Base-by-base conservation (phyloP, 2,888 invertebrate species). In the Glaucopsyche alexis region DNA sequence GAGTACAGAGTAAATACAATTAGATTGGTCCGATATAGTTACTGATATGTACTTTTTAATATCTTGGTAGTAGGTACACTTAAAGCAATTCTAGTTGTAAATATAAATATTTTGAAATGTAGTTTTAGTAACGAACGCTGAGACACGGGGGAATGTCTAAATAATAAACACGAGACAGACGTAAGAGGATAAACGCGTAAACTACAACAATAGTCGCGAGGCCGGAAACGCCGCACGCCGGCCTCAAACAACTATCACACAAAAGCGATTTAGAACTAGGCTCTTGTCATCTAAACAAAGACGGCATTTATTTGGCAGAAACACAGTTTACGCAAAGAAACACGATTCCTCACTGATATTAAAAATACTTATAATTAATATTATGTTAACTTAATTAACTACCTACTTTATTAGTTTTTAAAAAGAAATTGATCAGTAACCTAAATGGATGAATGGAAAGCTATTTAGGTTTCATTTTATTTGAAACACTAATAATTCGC, bases 221-320 rank as follows among this genome's bases (percentile, higher is more conserved):
- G 76, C 89, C 89, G 91, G 91, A 91, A 91, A 90, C 87, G 83
- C 29, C 29, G 29, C 29, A 4, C 29, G 29, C 90, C 87, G 80
- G 77, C 82, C 82, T 80, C 75, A 80, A 80, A 83, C 79, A 83
- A 83, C 85, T 81, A 83, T 82, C 84, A 84, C 85, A 84, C 85
- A 89, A 89, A 87, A 84, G 69, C 29, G 45, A 47, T 16, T 66
- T 42, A 47, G 69, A 47, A 49, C 69, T 66, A 66, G 14, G 13
- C 65, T 66, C 66, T 29, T 47, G 69, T 49, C 11, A 11, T 29
- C 69, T 49, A 49, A 69, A 69, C 69, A 69, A 69, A 69, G 45
- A 69, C 29, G 29, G 60, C 4, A 11, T n/a, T n/a, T 60, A 60
- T 19, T 60, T 60, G 11, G 29, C 11, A 60, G 60, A 60, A 9